Conservation (phyloP, 2,888 invertebrate species). For the Tolmerus cingulatus region DNA sequence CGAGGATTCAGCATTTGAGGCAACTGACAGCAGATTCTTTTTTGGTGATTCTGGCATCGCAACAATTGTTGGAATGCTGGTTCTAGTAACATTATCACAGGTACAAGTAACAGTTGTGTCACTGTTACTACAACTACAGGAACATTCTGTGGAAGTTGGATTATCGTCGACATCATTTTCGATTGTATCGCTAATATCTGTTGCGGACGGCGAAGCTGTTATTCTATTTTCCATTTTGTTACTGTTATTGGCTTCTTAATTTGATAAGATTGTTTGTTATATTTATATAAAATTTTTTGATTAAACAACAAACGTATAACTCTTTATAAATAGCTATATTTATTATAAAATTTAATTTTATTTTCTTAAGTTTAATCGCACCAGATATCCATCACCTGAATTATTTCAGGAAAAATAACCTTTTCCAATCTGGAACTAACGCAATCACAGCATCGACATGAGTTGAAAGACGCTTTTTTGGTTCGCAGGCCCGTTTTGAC, state of each 20-base stretch:
- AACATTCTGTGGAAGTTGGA: conserved; percentile 50
- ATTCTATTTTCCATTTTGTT: conserved; percentile 47
- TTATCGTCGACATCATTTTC: conserved; percentile 40
- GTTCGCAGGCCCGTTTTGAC: background rate
- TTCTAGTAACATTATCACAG: conserved; percentile 50
- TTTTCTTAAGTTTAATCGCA: background rate
- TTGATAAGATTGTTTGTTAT: background rate
- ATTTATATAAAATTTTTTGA: conserved; percentile 28
- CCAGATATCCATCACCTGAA: conserved; percentile 7
- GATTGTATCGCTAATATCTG: conserved; percentile 53
- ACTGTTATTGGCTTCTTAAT: background rate
- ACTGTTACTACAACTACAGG: conserved; percentile 51
- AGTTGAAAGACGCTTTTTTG: background rate
- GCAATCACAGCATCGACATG: conserved; percentile 35
- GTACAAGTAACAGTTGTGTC: conserved; percentile 51
- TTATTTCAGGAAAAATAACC: background rate
- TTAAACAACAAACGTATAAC: conserved; percentile 22
- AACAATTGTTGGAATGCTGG: conserved; percentile 48
- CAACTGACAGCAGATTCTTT: background rate
- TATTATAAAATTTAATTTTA: conserved; percentile 24
- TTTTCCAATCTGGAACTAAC: conserved; percentile 28
- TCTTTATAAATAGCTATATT: conserved; percentile 23
- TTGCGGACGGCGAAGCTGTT: conserved; percentile 51
- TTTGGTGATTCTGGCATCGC: background rate
- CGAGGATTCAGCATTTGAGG: background rate